Evolutionary conservation across 2,113 vertebrate species (phyloP).

Genomic region (Platysteira castanea): DNA sequence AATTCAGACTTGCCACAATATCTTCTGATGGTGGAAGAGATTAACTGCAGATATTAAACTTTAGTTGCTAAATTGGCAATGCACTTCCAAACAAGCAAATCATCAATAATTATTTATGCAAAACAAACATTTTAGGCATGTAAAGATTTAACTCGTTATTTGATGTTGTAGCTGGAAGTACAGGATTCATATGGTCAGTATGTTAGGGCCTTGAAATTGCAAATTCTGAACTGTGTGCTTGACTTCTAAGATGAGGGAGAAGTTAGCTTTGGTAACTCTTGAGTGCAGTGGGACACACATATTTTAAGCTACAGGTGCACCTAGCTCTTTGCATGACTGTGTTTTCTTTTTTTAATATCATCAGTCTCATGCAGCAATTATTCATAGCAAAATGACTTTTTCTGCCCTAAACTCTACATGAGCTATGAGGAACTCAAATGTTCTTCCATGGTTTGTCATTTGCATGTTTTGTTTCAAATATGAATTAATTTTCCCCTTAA

Average conservation of each 20-base stretch:
- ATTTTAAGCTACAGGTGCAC: not conserved
- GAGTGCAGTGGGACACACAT: not conserved
- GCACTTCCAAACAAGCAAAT: not conserved
- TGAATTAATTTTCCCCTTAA: not conserved
- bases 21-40: not conserved
- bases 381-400: not conserved
- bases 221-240: not conserved
- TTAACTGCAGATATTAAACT: not conserved
- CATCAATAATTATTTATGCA: not conserved
- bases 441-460: not conserved
- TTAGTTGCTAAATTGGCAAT: not conserved
- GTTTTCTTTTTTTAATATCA: not conserved
- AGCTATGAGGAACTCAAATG: not conserved
- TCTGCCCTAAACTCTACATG: not conserved
- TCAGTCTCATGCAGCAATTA: not conserved
- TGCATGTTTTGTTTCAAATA: not conserved
- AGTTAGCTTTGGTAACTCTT: not conserved
- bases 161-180: not conserved
- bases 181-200: not conserved
- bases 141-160: not conserved
- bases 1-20: not conserved
- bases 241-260: not conserved
- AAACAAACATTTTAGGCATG: not conserved
- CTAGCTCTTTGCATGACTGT: not conserved
- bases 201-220: not conserved